Base-by-base conservation (phyloP, 2,797 vertebrate genomes). In the Propithecus deckenii region DNA sequence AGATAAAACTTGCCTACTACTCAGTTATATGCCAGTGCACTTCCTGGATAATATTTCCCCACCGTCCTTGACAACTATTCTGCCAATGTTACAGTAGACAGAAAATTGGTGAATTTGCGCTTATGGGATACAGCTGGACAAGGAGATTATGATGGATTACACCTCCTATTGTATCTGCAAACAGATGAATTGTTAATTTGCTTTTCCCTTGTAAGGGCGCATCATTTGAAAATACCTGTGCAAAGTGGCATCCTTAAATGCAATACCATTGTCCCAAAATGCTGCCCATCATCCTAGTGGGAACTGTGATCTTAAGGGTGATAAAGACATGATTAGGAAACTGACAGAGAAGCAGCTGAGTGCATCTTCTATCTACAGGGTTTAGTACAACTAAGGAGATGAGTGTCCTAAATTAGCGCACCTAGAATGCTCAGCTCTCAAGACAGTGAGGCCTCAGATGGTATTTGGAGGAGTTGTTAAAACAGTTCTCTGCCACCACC, bases 1-100 rank as follows among this genome's bases (percentile, higher is more conserved):
- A 97, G 98, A 99, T 92, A 99, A 99, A 98, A 99, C 98, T 87
- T 99, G 99, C 96, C 99, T 99, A 10, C 98, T 99, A 94, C 99
- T 99, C 98, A 99, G 99, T 98, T 99, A 99, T 32, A 99, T 98
- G 50, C 99, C 95, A 99, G 99, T 94, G 98, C 98, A 57, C 99
- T 99, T 97, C 98, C 99, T 48, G 99, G 99, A 94, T 99, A 99
- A 94, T 99, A 99, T 93, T 99, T 99, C 91, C 99, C 99, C 15
- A 99, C 98, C 72, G 98, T 99, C 98, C 99, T 97, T 81, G n/a
- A 67, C 18, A 52, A 74, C 46, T 48, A 11, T 71, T 52, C 22
- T 69, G 32, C 3, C 35, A 18, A 28, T 32, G 3, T 76, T 67
- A 41, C 38, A 0, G 13, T 57, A 65, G 46, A 13, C 11, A 28